Base-by-base conservation (phyloP, 2,888 invertebrate species). In the Dynastes tityus region DNA sequence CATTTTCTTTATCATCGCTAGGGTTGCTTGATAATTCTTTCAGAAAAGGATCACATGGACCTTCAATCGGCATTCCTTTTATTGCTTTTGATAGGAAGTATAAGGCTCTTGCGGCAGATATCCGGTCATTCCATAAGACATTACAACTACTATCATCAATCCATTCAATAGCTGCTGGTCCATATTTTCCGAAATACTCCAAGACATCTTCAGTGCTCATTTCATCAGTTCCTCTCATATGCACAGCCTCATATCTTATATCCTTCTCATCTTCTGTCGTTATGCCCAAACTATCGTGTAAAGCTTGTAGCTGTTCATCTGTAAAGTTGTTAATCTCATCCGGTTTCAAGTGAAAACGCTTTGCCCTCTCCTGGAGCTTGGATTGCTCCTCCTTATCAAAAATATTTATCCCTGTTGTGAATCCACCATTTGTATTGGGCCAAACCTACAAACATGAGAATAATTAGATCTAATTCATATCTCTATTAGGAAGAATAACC, bases 81-180 rank as follows among this genome's bases (percentile, higher is more conserved):
- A 91, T 89, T 80, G 84, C 85, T 86, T 89, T 90, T n/a, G 92
- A 92, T 64, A 91, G 86, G 76, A 89, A 91, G 81, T 91, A 86
- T 83, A 94, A 87, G 37, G 93, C 93, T 83, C 91, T 89, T 0
- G 92, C 92, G 49, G 93, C 91, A 0, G 91, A 90, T 27, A 90
- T 84, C 80, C 90, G 89, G 82, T 93, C 93, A 37, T 89, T 80
- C 93, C 93, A 94, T 0, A 93, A 90, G 2, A 93, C 91, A 87
- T 93, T 94, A 93, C 96, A 96, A 83, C 94, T 94, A 82, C 91
- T 89, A 85, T 95, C 94, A 89, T 94, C 94, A 79, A 96, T 92
- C 95, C 95, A 96, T 89, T 96, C 96, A 73, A 96, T 90, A 9
- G 92, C 92, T 11, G 92, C 89, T n/a, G 96, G 95, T 74, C 92